A percentile compares a stretch with the other conserved stretches of the same genome.
Conservation (phyloP, 2,113 vertebrate species). For the Echinops telfairi region DNA sequence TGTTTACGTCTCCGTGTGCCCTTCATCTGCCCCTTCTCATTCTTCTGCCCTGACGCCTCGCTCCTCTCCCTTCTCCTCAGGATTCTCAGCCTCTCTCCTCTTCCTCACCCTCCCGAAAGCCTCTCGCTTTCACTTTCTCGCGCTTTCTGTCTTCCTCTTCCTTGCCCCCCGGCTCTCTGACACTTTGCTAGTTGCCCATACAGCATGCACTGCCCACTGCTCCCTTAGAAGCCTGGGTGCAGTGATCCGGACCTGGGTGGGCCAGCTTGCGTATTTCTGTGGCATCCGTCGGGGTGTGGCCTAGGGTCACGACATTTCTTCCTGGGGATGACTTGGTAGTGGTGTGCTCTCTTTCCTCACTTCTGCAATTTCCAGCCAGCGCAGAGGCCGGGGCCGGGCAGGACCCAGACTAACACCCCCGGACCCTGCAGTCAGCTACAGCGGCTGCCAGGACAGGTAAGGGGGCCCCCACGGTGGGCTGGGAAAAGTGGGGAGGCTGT, state of each 20-base stretch:
- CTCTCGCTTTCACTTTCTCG: not conserved
- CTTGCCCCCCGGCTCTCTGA: not conserved
- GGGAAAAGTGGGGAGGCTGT: not conserved
- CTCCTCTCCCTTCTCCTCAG: not conserved
- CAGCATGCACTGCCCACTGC: too few species aligned
- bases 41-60: not conserved
- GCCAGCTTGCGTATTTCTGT: constrained; percentile 2
- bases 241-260: not conserved
- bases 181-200: not conserved
- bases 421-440: not conserved
- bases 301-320: constrained; percentile 72
- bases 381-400: not conserved
- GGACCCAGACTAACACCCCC: not conserved
- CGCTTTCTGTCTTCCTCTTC: not conserved
- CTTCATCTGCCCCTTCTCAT: not conserved
- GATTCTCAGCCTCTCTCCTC: not conserved
- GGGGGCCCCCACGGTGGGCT: not conserved
- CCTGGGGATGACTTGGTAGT: constrained; percentile 73
- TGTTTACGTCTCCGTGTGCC: not conserved
- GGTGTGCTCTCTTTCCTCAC: constrained; percentile 60
- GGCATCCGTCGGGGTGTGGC: not conserved
- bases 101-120: not conserved
- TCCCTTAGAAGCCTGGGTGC: not conserved
- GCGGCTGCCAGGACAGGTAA: constrained; percentile 41
- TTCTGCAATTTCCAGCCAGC: constrained; percentile 76